Evolutionary conservation across 2,888 invertebrate genomes (phyloP).

Genomic region (Nasonovia ribisnigri): DNA sequence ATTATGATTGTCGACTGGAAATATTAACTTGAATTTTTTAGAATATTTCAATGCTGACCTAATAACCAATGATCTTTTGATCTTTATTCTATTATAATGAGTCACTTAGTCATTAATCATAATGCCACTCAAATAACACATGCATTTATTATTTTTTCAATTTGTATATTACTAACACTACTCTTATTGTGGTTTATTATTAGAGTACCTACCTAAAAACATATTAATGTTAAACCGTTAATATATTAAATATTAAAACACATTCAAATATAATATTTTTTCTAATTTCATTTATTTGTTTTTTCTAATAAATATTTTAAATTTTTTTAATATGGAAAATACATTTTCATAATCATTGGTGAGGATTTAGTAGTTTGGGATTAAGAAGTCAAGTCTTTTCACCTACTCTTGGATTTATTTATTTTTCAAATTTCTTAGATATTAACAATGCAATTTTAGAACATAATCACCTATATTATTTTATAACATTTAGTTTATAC

Average conservation of each 20-base stretch:
- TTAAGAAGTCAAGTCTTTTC: background rate
- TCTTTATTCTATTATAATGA: slow-evolving; percentile 35
- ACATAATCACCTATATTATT: background rate
- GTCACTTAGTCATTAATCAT: background rate
- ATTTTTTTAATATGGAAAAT: background rate
- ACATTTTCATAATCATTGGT: background rate
- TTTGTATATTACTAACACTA: background rate
- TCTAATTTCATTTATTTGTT: background rate
- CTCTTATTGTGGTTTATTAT: background rate
- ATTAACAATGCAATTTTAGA: background rate
- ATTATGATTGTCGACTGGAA: background rate
- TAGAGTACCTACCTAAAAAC: background rate
- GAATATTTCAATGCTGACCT: background rate
- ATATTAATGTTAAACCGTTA: background rate
- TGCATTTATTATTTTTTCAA: background rate
- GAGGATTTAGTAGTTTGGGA: background rate
- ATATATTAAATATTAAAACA: background rate
- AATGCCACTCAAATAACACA: background rate
- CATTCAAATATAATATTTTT: background rate
- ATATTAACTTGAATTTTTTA: background rate
- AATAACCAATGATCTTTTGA: background rate
- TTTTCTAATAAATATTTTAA: too few relatives aligned
- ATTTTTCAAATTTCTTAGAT: background rate
- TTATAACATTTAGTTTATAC: background rate
- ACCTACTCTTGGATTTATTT: background rate